phyloP scores from a whole-genome alignment of 2,113 vertebrate species.

The Hippolais icterina region DNA sequence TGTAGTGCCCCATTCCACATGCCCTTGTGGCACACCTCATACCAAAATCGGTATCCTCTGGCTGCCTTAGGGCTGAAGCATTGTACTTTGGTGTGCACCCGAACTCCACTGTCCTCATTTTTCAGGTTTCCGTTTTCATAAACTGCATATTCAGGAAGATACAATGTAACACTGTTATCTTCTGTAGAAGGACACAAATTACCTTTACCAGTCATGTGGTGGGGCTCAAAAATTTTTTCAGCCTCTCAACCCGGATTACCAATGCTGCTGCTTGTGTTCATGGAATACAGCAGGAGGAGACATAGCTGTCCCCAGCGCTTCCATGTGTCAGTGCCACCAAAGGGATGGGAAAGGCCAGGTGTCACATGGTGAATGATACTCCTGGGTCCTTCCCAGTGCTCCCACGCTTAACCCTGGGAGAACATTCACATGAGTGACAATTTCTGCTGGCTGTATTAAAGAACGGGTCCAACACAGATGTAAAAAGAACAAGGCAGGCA shows the following conservation, averaged over 20 bases:
- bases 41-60: fast-evolving
- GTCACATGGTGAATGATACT: fast-evolving
- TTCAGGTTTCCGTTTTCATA: not conserved
- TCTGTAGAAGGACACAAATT: not conserved
- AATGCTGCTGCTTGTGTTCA: not conserved
- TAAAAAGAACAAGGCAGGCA: not conserved
- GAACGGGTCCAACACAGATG: not conserved
- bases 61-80: not conserved
- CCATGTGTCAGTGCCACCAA: not conserved
- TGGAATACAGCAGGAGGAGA: not conserved
- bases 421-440: fast-evolving
- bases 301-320: not conserved
- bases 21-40: not conserved
- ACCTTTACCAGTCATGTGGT: fast-evolving
- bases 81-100: not conserved
- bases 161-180: not conserved
- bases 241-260: not conserved
- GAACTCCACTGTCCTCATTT: not conserved
- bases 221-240: not conserved
- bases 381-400: not conserved
- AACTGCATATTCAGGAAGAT: not conserved
- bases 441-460: not conserved
- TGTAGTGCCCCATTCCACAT: not conserved
- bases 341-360: fast-evolving
- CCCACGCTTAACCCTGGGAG: fast-evolving